phyloP scores from a whole-genome alignment of 1,140 invertebrate species.

The Drosophila tropicalis region DNA sequence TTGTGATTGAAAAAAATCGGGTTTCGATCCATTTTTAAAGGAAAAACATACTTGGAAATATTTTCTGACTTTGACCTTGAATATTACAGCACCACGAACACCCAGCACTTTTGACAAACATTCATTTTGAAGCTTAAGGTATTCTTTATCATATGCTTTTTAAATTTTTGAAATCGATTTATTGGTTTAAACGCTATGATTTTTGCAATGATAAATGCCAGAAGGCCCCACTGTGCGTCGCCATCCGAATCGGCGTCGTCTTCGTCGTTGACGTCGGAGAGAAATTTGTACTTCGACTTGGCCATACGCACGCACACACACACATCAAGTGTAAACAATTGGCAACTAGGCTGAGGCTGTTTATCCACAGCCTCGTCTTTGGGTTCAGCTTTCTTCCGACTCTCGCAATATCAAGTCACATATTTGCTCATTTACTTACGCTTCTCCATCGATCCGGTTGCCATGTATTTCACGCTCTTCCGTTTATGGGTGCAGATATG shows the following conservation, averaged over 20 bases:
- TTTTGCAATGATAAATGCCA: too few species aligned
- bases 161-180: too few species aligned
- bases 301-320: conserved; percentile 17
- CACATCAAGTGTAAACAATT: conserved; percentile 56
- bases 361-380: conserved; percentile 41
- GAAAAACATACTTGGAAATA: too few species aligned
- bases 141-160: too few species aligned
- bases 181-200: too few species aligned
- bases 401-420: conserved; percentile 59
- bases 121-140: too few species aligned
- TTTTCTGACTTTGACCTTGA: too few species aligned
- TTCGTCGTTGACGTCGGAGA: conserved; percentile 44
- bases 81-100: too few species aligned
- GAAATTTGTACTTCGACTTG: conserved; percentile 68
- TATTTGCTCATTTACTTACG: conserved; percentile 78
- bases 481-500: conserved; percentile 48
- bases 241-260: conserved; percentile 14
- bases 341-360: conserved; percentile 50
- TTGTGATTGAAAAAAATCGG: too few species aligned
- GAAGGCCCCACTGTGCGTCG: too few species aligned
- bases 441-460: conserved; percentile 67
- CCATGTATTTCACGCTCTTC: conserved; percentile 58
- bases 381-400: conserved; percentile 63
- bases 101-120: too few species aligned
- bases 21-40: too few species aligned